A percentile compares a stretch with the other conserved stretches of the same genome.
These are phyloP conservation scores for Caenorhabditis sp. DNA, from an alignment of 2,888 invertebrate genomes.

Conservation along the genomic window DNA sequence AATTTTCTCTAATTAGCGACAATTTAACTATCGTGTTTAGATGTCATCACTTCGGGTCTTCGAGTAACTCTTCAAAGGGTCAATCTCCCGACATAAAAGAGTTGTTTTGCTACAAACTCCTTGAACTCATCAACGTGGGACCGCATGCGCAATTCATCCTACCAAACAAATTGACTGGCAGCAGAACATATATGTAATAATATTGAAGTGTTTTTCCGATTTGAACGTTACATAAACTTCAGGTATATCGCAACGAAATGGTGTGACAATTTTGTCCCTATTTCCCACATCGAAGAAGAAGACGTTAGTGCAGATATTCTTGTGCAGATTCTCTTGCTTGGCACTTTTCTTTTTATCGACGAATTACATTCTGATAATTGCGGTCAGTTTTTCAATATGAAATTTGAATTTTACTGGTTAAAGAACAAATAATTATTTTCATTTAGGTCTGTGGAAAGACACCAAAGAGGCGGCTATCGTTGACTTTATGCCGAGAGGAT, in stretches of 20 bases:
- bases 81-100: constrained; percentile 39
- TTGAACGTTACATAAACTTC: constrained; percentile 23
- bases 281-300: constrained; percentile 18
- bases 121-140: constrained; percentile 32
- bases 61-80: background rate
- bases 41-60: constrained; percentile 34
- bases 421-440: constrained; percentile 54
- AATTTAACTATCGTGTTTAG: constrained; percentile 25
- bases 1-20: too few species aligned
- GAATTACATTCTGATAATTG: constrained; percentile 61
- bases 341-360: constrained; percentile 44
- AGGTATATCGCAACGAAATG: constrained; percentile 42
- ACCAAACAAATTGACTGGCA: constrained; percentile 28
- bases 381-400: constrained; percentile 33
- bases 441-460: constrained; percentile 60
- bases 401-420: too few species aligned
- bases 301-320: constrained; percentile 36
- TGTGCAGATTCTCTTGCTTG: constrained; percentile 54
- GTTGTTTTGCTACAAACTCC: constrained; percentile 24
- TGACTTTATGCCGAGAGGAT: constrained; percentile 56
- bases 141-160: background rate
- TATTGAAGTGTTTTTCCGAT: constrained; percentile 19
- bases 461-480: constrained; percentile 62
- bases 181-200: too few species aligned
- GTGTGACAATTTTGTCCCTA: constrained; percentile 30